phyloP scores from a whole-genome alignment of 2,888 invertebrate genomes.

The Bruchidius siliquastri region DNA sequence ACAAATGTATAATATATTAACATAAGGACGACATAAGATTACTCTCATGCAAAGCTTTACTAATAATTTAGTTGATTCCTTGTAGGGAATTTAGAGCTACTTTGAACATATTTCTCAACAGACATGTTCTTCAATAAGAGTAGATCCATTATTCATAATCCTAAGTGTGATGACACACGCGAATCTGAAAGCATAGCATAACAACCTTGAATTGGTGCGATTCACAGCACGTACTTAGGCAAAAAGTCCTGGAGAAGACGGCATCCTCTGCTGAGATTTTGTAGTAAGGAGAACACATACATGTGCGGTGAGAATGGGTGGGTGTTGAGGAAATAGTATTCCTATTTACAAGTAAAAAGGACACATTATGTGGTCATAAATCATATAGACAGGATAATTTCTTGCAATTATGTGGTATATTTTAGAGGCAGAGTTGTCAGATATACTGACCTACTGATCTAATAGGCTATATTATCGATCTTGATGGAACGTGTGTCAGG shows the following conservation, averaged over 20 bases:
- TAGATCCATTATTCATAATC: not conserved
- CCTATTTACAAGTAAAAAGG: too few relatives aligned
- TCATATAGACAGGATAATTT: too few relatives aligned
- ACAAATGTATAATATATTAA: too few relatives aligned
- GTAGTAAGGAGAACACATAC: not conserved
- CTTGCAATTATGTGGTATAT: too few relatives aligned
- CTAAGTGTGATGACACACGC: not conserved
- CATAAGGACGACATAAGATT: too few relatives aligned
- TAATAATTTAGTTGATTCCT: too few relatives aligned
- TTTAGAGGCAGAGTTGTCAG: too few relatives aligned
- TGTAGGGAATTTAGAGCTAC: not conserved
- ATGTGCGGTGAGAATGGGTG: not conserved
- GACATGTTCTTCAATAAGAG: not conserved
- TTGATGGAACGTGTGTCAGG: too few relatives aligned
- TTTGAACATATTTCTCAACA: not conserved
- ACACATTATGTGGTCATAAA: too few relatives aligned
- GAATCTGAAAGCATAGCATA: not conserved
- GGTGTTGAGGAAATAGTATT: not conserved
- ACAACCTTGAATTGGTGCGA: not conserved
- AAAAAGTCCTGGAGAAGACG: not conserved
- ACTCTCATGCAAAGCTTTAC: too few relatives aligned
- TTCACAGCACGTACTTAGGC: not conserved
- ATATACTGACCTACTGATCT: too few relatives aligned
- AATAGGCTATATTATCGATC: too few relatives aligned
- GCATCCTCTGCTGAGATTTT: not conserved